Conservation (phyloP, 2,888 invertebrate genomes). For the Drosophila recens region DNA sequence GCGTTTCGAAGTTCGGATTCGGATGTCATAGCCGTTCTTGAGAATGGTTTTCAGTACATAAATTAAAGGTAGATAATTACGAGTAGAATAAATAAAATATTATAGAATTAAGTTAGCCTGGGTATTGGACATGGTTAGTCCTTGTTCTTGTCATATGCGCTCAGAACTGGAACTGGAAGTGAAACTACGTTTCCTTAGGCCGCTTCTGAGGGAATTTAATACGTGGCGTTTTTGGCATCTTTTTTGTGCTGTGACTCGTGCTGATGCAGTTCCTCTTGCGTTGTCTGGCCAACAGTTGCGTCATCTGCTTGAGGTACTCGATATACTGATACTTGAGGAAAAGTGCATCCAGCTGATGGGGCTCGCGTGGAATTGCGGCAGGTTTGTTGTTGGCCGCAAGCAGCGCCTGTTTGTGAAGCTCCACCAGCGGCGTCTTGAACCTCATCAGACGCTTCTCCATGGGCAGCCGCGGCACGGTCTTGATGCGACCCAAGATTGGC, state of each 20-base stretch:
- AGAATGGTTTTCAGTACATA: constrained; percentile 44
- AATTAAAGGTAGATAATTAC: neutral
- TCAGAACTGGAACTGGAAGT: neutral
- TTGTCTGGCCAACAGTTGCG: constrained; percentile 56
- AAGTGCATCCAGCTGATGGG: constrained; percentile 62
- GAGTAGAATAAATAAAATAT: constrained; percentile 7
- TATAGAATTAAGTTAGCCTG: constrained; percentile 12
- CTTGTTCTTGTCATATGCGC: constrained; percentile 9
- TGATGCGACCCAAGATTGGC: constrained; percentile 1
- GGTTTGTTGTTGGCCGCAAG: constrained; percentile 35
- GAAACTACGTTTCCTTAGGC: constrained; percentile 3
- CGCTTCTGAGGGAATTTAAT: neutral
- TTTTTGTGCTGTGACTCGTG: neutral
- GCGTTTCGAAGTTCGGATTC: constrained; percentile 34
- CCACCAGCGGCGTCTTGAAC: constrained; percentile 64
- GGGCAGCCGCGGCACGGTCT: constrained; percentile 47
- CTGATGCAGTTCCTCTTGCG: constrained; percentile 32
- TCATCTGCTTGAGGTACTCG: constrained; percentile 61
- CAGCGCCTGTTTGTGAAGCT: constrained; percentile 49
- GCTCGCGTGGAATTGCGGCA: constrained; percentile 13
- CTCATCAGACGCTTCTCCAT: constrained; percentile 69
- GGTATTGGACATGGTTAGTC: neutral
- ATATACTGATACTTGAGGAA: constrained; percentile 72
- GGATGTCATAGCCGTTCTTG: constrained; percentile 52
- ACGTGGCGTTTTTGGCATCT: too few relatives aligned